These are phyloP conservation scores for Phyto melanocephala DNA, from an alignment of 2,888 invertebrate genomes.

Conservation along the genomic window DNA sequence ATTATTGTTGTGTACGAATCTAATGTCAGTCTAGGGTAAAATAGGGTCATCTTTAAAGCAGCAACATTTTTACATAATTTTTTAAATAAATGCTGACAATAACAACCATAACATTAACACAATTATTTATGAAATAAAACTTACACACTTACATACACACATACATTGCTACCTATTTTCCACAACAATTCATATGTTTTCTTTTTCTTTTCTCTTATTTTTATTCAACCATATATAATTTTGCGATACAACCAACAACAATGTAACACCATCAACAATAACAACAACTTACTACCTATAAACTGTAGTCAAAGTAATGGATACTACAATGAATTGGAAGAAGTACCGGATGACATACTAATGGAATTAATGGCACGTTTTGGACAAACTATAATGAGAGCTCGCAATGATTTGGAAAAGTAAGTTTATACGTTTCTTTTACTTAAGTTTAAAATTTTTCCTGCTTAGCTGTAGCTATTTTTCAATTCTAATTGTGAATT, in stretches of 20 bases:
- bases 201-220: background rate
- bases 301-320: conserved; percentile 73
- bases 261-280: background rate
- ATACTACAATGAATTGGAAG: conserved; percentile 82
- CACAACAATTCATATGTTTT: conserved; percentile 67
- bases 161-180: too few relatives aligned
- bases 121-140: conserved; percentile 66
- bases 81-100: background rate
- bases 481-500: background rate
- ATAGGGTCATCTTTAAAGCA: too few relatives aligned
- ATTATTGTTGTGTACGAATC: too few relatives aligned
- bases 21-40: too few relatives aligned
- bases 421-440: conserved; percentile 79
- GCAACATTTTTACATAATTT: too few relatives aligned
- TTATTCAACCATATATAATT: background rate
- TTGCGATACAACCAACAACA: background rate
- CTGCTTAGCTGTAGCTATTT: background rate
- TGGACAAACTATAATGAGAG: conserved; percentile 86
- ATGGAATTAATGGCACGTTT: conserved; percentile 88
- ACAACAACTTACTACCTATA: background rate
- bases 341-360: conserved; percentile 87
- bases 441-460: conserved; percentile 6
- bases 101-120: conserved; percentile 32
- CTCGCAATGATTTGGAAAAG: conserved; percentile 89
- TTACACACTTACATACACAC: background rate